These are phyloP conservation scores for Polyommatus iphigenia DNA, from an alignment of 2,888 invertebrate genomes.

Conservation along the genomic window DNA sequence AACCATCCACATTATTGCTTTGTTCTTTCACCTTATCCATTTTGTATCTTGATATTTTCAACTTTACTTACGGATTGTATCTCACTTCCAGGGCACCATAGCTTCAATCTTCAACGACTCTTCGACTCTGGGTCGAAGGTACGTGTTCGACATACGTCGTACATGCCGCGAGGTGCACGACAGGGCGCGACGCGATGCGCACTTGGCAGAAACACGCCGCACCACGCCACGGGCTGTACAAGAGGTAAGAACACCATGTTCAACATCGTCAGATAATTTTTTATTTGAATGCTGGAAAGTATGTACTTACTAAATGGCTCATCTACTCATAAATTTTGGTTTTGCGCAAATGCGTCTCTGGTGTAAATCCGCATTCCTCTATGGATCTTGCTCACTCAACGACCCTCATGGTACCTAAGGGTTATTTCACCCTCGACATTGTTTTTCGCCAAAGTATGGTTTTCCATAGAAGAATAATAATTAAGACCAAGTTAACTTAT, in stretches of 20 bases:
- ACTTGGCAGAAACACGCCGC: conserved; percentile 47
- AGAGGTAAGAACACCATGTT: not conserved
- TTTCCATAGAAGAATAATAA: too few species aligned
- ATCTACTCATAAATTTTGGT: too few species aligned
- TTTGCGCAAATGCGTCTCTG: too few species aligned
- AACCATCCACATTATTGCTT: not conserved
- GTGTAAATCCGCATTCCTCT: too few species aligned
- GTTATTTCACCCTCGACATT: too few species aligned
- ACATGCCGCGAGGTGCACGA: conserved; percentile 95
- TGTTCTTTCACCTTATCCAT: not conserved
- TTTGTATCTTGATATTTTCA: not conserved
- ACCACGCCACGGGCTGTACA: conserved; percentile 20
- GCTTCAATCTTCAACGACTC: conserved; percentile 95
- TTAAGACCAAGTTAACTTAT: too few species aligned
- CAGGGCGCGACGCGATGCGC: conserved; percentile 88
- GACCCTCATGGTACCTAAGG: too few species aligned
- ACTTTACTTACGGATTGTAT: not conserved
- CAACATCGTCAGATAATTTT: not conserved
- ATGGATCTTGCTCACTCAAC: too few species aligned
- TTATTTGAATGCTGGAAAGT: too few species aligned
- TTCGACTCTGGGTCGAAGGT: conserved; percentile 91
- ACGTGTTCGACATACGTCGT: conserved; percentile 93
- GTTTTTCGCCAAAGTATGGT: too few species aligned
- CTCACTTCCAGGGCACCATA: conserved; percentile 85
- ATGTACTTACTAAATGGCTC: too few species aligned